Conservation (phyloP, 2,888 invertebrate species). For the Hypomecis punctinalis region DNA sequence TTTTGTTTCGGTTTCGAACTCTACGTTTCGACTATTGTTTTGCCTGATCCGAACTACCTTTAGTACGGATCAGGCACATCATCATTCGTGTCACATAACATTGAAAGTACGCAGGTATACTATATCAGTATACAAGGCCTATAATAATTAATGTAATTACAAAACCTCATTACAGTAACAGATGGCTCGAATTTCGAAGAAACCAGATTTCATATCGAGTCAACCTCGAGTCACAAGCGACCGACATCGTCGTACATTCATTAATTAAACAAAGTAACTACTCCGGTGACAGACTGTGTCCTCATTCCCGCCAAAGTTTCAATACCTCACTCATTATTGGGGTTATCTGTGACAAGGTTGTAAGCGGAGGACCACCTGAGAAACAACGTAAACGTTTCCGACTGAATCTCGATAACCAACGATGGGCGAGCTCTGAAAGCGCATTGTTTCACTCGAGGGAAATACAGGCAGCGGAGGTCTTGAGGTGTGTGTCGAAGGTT, state of each 20-base stretch:
- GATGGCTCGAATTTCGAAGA: constrained; percentile 20
- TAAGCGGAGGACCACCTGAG: constrained; percentile 73
- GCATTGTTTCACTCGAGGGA: constrained; percentile 52
- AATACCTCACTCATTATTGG: constrained; percentile 65
- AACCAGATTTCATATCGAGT: constrained; percentile 42
- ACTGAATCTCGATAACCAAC: constrained; percentile 63
- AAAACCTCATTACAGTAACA: constrained; percentile 23
- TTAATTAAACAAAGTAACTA: constrained; percentile 68
- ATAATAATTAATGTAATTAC: constrained; percentile 16
- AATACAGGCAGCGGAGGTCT: constrained; percentile 53
- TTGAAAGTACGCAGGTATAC: too few relatives aligned
- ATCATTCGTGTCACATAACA: too few relatives aligned
- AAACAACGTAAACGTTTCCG: constrained; percentile 71
- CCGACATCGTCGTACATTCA: constrained; percentile 50
- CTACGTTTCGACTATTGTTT: constrained; percentile 16
- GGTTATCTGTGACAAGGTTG: constrained; percentile 81
- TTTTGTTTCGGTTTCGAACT: constrained; percentile 25
- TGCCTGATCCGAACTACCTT: neutral
- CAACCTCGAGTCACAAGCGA: constrained; percentile 44
- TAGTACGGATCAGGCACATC: too few relatives aligned
- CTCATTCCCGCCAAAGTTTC: constrained; percentile 75
- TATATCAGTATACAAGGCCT: neutral
- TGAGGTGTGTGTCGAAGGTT: constrained; percentile 67
- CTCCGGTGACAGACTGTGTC: constrained; percentile 59
- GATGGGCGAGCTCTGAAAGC: constrained; percentile 49